phyloP scores from a whole-genome alignment of 1,140 invertebrate species.

The Dreissena rostriformis region DNA sequence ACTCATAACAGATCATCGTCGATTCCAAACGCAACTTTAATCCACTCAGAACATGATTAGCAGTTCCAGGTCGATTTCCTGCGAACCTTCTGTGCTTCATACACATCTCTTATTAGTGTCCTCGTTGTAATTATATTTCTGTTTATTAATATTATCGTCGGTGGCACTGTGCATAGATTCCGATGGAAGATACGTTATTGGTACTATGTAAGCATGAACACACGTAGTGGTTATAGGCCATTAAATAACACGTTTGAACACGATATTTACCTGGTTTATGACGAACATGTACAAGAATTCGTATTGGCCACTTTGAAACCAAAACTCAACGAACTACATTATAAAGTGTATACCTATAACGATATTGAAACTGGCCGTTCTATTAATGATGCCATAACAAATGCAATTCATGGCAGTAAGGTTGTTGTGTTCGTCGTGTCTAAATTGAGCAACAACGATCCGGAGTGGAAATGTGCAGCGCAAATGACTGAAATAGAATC shows the following conservation, averaged over 20 bases:
- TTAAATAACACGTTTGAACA: background rate
- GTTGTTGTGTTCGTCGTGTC: conserved; percentile 29
- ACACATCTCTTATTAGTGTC: background rate
- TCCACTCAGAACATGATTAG: background rate
- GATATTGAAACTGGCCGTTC: background rate
- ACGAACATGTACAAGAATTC: background rate
- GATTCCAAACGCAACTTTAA: background rate
- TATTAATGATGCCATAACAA: conserved; percentile 16
- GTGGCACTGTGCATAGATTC: background rate
- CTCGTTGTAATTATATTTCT: background rate
- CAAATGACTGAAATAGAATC: conserved; percentile 29
- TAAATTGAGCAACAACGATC: background rate
- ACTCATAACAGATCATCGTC: background rate
- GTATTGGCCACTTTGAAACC: conserved; percentile 12
- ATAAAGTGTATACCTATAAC: background rate
- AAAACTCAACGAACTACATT: conserved; percentile 5
- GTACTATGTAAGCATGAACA: conserved; percentile 30
- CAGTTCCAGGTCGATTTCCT: background rate
- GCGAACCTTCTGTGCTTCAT: background rate
- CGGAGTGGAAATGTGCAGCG: conserved; percentile 34
- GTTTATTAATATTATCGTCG: conserved; percentile 19
- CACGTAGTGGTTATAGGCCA: background rate
- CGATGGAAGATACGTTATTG: conserved; percentile 39
- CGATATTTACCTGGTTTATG: conserved; percentile 2
- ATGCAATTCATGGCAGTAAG: conserved; percentile 26